Conservation (phyloP, 2,888 invertebrate species). For the Torymus texanus region DNA sequence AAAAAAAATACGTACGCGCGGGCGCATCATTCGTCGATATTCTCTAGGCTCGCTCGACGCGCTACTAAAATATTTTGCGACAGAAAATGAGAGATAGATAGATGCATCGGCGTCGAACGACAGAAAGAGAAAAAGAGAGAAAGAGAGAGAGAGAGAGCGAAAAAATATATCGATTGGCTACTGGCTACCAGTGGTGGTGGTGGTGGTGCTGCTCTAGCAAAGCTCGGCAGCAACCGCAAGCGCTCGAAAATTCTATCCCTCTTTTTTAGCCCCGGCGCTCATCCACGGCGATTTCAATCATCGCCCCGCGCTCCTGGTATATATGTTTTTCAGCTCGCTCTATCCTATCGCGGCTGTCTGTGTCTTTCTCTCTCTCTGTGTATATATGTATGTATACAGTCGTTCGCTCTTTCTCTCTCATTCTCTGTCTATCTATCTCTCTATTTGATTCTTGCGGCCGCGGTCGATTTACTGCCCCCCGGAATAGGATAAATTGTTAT, state of each 20-base stretch:
- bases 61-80: constrained; percentile 28
- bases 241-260: constrained; percentile 41
- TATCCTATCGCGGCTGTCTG: too few relatives aligned
- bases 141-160: too few relatives aligned
- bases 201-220: too few relatives aligned
- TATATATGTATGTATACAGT: too few relatives aligned
- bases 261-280: background rate
- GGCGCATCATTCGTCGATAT: constrained; percentile 34
- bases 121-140: background rate
- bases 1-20: background rate
- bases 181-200: too few relatives aligned
- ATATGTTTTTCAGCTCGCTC: constrained; percentile 5
- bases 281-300: constrained; percentile 43
- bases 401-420: too few relatives aligned
- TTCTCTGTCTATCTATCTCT: background rate
- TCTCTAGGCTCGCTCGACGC: background rate
- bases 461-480: constrained; percentile 23
- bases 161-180: constrained; percentile 14
- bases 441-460: constrained; percentile 39
- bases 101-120: constrained; percentile 8
- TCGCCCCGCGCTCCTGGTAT: background rate
- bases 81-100: constrained; percentile 17
- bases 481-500: constrained; percentile 26
- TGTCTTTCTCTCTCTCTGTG: too few relatives aligned
- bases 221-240: background rate